These are phyloP conservation scores for Folsomia manolachei DNA, from an alignment of 2,888 invertebrate species.

Conservation along the genomic window DNA sequence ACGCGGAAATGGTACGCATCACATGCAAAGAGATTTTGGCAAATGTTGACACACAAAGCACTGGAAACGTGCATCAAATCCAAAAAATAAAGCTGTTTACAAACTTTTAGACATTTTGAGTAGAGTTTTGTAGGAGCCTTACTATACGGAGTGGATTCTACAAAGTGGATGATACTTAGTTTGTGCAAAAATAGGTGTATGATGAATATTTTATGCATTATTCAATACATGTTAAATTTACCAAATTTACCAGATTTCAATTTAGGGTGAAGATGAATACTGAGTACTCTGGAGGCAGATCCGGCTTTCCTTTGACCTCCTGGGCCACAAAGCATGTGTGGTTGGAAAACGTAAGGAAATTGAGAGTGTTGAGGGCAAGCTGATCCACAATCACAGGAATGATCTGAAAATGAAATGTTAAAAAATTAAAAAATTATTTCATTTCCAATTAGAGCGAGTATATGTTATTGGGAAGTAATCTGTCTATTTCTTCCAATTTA, in stretches of 20 bases:
- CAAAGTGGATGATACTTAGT: too few species aligned
- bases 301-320: not conserved
- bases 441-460: too few species aligned
- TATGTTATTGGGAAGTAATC: too few species aligned
- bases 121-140: too few species aligned
- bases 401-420: too few species aligned
- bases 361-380: conserved; percentile 5
- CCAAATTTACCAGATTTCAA: not conserved
- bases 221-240: not conserved
- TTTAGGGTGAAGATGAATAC: conserved; percentile 4
- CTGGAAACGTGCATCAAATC: too few species aligned
- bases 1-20: not conserved
- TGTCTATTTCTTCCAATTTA: too few species aligned
- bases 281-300: conserved; percentile 5
- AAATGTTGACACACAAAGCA: not conserved
- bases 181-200: not conserved
- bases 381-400: conserved; percentile 9
- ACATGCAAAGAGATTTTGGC: not conserved
- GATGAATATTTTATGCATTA: not conserved
- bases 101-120: too few species aligned
- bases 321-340: not conserved
- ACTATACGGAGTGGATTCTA: too few species aligned
- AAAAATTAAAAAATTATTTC: too few species aligned
- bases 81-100: too few species aligned
- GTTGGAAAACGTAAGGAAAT: not conserved